Evolutionary conservation across 2,797 vertebrate genomes (phyloP).

Genomic region (Gymnothorax javanicus): DNA sequence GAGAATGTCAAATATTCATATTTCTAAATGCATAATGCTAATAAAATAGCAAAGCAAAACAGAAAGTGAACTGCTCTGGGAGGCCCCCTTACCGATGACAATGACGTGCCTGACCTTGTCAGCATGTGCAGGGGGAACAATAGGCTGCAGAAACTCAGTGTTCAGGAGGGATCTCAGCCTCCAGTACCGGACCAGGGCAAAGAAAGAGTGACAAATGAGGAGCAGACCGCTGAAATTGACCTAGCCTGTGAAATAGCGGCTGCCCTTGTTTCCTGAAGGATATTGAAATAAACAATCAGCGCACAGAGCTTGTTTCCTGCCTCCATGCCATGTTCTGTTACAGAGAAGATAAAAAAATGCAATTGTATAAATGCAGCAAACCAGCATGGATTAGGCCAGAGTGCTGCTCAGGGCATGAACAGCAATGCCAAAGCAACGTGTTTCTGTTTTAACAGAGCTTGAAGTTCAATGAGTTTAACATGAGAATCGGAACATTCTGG

Average conservation of each 20-base stretch:
- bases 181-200: slow-evolving; percentile 7
- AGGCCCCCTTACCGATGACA: background rate
- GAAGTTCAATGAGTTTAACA: slow-evolving; percentile 21
- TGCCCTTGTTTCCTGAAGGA: slow-evolving; percentile 70
- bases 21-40: too few relatives aligned
- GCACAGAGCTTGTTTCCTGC: slow-evolving; percentile 66
- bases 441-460: background rate
- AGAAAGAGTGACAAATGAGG: slow-evolving; percentile 42
- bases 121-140: slow-evolving; percentile 5
- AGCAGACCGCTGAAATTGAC: slow-evolving; percentile 39
- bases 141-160: background rate
- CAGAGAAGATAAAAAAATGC: slow-evolving; percentile 31
- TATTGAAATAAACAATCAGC: slow-evolving; percentile 75
- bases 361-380: slow-evolving; percentile 34
- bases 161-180: slow-evolving; percentile 27
- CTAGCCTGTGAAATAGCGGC: slow-evolving; percentile 33
- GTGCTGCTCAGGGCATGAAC: slow-evolving; percentile 26
- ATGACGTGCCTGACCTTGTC: slow-evolving; percentile 1
- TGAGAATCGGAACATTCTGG: slow-evolving; percentile 31
- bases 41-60: background rate
- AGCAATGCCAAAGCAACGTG: slow-evolving; percentile 6
- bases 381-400: slow-evolving; percentile 30
- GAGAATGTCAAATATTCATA: background rate
- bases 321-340: slow-evolving; percentile 57
- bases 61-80: background rate